Evolutionary conservation across 2,113 vertebrate genomes (phyloP), one percentile per base, ranked within the genome.

Genomic region (Myiozetetes cayanensis): DNA sequence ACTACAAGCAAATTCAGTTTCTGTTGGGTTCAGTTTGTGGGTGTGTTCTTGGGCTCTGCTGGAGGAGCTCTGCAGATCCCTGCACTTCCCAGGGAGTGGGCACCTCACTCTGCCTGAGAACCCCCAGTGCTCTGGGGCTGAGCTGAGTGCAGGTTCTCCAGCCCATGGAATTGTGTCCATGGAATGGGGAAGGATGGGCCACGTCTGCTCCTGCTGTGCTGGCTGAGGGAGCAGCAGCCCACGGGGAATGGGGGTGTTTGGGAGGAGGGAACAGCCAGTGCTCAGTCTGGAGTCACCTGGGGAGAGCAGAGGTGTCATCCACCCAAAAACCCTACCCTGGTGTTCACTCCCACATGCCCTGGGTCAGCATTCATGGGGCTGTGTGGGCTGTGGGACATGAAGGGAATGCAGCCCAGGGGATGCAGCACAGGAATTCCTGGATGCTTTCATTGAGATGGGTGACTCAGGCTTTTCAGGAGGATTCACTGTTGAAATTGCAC

Each of bases 291-390:
- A 35, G 79, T 53, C 31, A 37, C 15, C 31, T 44, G 31, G n/a
- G 35, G 10, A 21, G 46, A 82, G 46, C 35, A 49, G 65, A 72
- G 76, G 41, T 23, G 31, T 68, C 46, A 39, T 25, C 62, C 49
- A 27, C 41, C 58, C 12, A 0, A 25, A 52, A 27, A 28, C 2
- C 0, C 30, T 6, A 11, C 66, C 25, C 10, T 0, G 7, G 14
- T 8, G 12, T 33, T 68, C 28, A 24, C 10, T 63, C 3, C 0
- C 2, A 1, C 22, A 24, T 28, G 23, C 59, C 18, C 5, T 62
- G 61, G 59, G 37, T 59, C n/a, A 35, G 24, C 2, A 4, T 0
- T 4, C 31, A 46, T 9, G 72, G 56, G 49, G 33, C 46, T 24
- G 25, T 14, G 59, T 3, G 7, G 71, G 22, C 18, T 12, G 43